These are phyloP conservation scores for Drosophila rellima DNA, from an alignment of 2,888 invertebrate genomes.

Conservation along the genomic window DNA sequence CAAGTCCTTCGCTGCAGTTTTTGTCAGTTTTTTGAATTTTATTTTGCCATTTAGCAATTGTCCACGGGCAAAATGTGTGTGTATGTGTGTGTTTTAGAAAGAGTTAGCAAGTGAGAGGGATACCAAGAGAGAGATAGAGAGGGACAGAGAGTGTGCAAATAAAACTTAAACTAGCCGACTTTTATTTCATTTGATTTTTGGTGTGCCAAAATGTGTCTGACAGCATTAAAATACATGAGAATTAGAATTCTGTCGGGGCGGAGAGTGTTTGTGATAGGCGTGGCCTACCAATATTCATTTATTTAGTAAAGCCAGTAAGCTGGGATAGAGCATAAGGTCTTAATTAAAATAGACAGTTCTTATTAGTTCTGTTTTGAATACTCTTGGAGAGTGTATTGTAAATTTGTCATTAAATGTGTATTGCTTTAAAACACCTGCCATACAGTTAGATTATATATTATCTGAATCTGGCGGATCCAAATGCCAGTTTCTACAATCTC, in stretches of 20 bases:
- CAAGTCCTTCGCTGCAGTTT: slow-evolving; percentile 27
- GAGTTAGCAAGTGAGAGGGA: background rate
- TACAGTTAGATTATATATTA: no score
- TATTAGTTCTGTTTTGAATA: background rate
- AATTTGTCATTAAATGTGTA: background rate
- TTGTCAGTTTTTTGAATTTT: slow-evolving; percentile 30
- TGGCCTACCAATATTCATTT: background rate
- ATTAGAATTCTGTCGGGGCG: background rate
- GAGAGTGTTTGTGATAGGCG: background rate
- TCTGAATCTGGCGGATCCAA: no score
- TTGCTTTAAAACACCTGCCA: background rate
- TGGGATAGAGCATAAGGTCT: background rate
- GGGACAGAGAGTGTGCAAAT: background rate
- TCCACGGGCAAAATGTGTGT: slow-evolving; percentile 11
- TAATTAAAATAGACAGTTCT: background rate
- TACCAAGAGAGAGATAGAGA: background rate
- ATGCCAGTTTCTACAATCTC: no score
- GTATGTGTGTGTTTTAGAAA: slow-evolving; percentile 6
- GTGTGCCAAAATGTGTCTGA: background rate
- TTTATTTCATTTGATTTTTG: slow-evolving; percentile 6
- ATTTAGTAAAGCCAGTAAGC: background rate
- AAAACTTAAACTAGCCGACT: background rate
- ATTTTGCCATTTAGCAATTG: slow-evolving; percentile 39
- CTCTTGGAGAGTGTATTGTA: background rate
- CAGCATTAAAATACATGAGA: background rate